A percentile compares a stretch with the other conserved stretches of the same genome.
phyloP scores from a whole-genome alignment of 1,140 invertebrate genomes.

The Diuraphis noxia region DNA sequence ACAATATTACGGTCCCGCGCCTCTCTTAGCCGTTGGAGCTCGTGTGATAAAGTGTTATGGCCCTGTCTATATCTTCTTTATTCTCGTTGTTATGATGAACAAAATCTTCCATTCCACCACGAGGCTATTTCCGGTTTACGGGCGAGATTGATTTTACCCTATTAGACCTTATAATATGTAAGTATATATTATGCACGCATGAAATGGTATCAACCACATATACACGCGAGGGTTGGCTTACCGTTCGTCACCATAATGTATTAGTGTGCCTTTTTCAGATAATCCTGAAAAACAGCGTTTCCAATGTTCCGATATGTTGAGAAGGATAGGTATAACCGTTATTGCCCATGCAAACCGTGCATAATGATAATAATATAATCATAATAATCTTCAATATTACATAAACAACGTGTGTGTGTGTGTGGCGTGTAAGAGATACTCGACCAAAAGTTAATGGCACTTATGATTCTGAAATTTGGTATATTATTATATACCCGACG shows the following conservation, averaged over 20 bases:
- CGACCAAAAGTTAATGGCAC: no score
- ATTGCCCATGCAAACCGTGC: background rate
- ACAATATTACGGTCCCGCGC: slow-evolving; percentile 3
- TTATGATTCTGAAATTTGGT: no score
- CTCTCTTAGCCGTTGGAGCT: background rate
- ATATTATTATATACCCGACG: no score
- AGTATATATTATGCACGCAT: background rate
- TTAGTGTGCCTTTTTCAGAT: background rate
- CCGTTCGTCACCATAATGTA: background rate
- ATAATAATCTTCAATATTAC: background rate
- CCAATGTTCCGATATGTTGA: background rate
- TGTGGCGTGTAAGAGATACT: no score
- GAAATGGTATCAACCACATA: background rate
- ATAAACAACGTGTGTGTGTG: no score
- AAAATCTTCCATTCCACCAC: background rate
- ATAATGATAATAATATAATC: background rate
- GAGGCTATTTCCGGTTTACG: background rate
- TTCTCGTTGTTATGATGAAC: slow-evolving; percentile 18
- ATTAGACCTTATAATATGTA: background rate
- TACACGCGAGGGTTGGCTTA: background rate
- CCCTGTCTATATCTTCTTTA: slow-evolving; percentile 16
- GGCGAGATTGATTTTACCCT: background rate
- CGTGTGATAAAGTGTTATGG: slow-evolving; percentile 22
- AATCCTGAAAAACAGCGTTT: background rate
- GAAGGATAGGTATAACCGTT: background rate